Base-by-base conservation (phyloP, 2,113 vertebrate genomes). In the Vulpes lagopus region DNA sequence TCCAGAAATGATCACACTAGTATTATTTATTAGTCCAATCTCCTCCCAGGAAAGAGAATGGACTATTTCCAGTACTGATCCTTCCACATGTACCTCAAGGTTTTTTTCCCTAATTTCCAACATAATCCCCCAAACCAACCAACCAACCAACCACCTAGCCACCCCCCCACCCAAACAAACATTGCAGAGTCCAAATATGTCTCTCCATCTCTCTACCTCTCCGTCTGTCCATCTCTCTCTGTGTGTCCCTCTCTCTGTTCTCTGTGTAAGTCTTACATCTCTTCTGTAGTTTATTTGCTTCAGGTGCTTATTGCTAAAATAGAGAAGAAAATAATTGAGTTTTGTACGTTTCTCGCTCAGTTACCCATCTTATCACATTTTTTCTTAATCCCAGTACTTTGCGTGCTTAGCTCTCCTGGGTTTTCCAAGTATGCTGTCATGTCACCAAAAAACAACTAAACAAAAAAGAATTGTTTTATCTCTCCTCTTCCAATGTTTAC, bases 241-340 rank as follows among this genome's bases (percentile, higher is more conserved):
- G 32, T 43, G 71, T 53, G 38, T 20, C 20, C 16, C 16, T 35
- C 27, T 57, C 17, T 23, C 15, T n/a, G 4, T 32, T 23, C 71
- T 59, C 49, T 60, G 30, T 9, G 2, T 11, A 59, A 67, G 11
- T 57, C 35, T 25, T 5, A 3, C 0, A 0, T 11, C 22, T 12
- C 71, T 92, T 65, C 19, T 12, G 14, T 43, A 19, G 20, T 32
- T 84, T 19, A 3, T 30, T 69, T n/a, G 4, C n/a, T 71, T 69
- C 43, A 25, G 51, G 43, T 17, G 11, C 20, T 32, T 38, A 6
- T n/a, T 25, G 27, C 1, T 35, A 10, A 76, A 65, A 62, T 11
- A 32, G 38, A 86, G 25, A 60, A 67, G 43, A 74, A 30, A 49
- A 32, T 1, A 2, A 14, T 8, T 62, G 16, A 14, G 23, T 55